Conservation (phyloP, 1,140 invertebrate species). For the Papilio polytes region DNA sequence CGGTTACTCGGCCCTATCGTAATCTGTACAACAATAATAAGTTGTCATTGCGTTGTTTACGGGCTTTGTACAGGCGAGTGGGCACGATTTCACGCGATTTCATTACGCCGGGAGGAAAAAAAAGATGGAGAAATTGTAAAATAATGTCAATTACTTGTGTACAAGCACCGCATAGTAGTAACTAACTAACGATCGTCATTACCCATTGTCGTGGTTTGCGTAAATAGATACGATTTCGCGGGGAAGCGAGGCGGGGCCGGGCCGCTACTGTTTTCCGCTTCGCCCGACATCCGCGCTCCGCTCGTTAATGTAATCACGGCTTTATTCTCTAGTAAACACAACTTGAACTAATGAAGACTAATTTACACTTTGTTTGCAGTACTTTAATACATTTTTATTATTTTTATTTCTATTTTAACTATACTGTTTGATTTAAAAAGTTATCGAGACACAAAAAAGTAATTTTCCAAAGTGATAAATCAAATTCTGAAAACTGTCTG, state of each 20-base stretch:
- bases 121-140: conserved; percentile 73
- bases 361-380: conserved; percentile 41
- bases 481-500: background rate
- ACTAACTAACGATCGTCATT: conserved; percentile 81
- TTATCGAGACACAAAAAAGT: too few species aligned
- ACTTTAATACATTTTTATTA: background rate
- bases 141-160: conserved; percentile 79
- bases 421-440: too few species aligned
- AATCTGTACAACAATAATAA: conserved; percentile 23
- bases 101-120: conserved; percentile 70
- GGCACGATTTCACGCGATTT: conserved; percentile 69
- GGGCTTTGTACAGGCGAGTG: conserved; percentile 53
- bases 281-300: conserved; percentile 64
- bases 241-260: conserved; percentile 66
- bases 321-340: conserved; percentile 62
- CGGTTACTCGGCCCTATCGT: conserved; percentile 32
- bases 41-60: conserved; percentile 8
- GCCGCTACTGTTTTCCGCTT: conserved; percentile 69
- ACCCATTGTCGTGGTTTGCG: conserved; percentile 76
- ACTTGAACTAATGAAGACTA: conserved; percentile 51
- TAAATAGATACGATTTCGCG: conserved; percentile 74
- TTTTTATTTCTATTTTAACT: background rate
- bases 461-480: background rate
- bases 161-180: conserved; percentile 58
- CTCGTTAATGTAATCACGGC: conserved; percentile 71